A percentile compares a stretch with the other conserved stretches of the same genome.
Evolutionary conservation across 2,797 vertebrate genomes (phyloP).

Genomic region (Crotalus adamanteus): DNA sequence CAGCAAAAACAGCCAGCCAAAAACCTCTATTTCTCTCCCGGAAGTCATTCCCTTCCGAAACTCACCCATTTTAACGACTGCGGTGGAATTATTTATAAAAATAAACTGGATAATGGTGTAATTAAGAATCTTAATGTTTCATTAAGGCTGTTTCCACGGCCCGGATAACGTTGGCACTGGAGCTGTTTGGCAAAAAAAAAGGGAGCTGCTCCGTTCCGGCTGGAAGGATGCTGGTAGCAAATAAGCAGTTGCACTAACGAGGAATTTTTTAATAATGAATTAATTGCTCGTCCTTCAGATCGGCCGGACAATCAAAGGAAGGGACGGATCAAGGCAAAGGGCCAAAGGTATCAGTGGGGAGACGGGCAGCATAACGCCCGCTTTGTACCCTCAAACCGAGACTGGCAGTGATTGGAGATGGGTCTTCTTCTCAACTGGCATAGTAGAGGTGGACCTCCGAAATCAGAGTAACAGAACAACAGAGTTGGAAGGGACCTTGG

Average conservation of each 20-base stretch:
- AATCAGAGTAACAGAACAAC: background rate
- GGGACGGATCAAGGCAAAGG: rapidly evolving
- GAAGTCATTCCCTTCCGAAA: conserved; percentile 61
- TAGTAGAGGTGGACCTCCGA: background rate
- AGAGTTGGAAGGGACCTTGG: background rate
- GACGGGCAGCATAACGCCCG: background rate
- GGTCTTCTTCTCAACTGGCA: background rate
- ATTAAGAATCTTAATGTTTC: conserved; percentile 67
- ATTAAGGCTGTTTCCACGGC: conserved; percentile 59
- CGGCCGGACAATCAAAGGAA: background rate
- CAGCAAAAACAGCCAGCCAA: conserved; percentile 58
- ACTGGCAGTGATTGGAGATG: background rate
- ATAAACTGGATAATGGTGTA: conserved; percentile 68
- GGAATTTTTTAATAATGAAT: background rate
- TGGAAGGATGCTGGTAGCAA: background rate
- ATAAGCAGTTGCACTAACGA: background rate
- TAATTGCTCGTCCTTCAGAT: background rate
- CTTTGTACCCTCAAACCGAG: background rate
- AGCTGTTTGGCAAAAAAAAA: background rate
- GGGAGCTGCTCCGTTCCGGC: conserved; percentile 3
- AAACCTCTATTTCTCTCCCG: conserved; percentile 56
- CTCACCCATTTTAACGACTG: conserved; percentile 66
- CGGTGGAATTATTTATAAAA: conserved; percentile 71
- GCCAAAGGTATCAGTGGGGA: background rate
- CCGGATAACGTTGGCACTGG: conserved; percentile 30